Base-by-base conservation (phyloP, 2,888 invertebrate genomes). In the Anodontia alba region DNA sequence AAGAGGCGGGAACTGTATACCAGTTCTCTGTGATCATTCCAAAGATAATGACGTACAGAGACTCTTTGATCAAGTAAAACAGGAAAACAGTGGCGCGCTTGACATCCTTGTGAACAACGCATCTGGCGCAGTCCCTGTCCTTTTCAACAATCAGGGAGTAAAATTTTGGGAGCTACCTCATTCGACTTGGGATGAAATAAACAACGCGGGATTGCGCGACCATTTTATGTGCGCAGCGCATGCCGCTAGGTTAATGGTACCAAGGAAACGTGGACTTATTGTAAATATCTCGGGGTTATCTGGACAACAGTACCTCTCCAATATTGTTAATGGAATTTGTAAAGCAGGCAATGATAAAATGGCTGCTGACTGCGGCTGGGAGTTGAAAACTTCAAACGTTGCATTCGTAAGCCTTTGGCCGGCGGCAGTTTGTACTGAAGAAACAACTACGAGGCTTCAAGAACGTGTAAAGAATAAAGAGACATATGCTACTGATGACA, bases 61-160 rank as follows among this genome's bases (percentile, higher is more conserved):
- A 12, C 70, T 95, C 62, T 95, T 95, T 87, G 91, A 94, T 43
- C 86, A 86, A 73, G 93, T 95, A 7, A 89, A 91, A 46, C 76
- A 76, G 17, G 94, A 94, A 80, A 94, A 94, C 67, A 86, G 93
- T 69, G 94, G 94, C 29, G 88, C 85, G 31, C 88, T 95, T 33
- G 95, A 95, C 84, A 88, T 95, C 71, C 89, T 95, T 15, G 95
- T 95, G 33, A 95, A 95, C 84, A 95, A 95, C 83, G 95, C 95
- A 0, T 95, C 93, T 83, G 91, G 95, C 17, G 94, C 91, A 17
- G 93, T 94, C 12, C 85, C 77, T 86, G 84, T 84, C 8, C 88
- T 93, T 36, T 86, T 90, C n/a, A 83, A 89, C 7, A 81, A 83
- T 46, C 82, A 89, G 38, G 92, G 91, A 5, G 89, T 84, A 62